Base-by-base conservation (phyloP, 2,113 vertebrate species). In the Nesoenas mayeri region DNA sequence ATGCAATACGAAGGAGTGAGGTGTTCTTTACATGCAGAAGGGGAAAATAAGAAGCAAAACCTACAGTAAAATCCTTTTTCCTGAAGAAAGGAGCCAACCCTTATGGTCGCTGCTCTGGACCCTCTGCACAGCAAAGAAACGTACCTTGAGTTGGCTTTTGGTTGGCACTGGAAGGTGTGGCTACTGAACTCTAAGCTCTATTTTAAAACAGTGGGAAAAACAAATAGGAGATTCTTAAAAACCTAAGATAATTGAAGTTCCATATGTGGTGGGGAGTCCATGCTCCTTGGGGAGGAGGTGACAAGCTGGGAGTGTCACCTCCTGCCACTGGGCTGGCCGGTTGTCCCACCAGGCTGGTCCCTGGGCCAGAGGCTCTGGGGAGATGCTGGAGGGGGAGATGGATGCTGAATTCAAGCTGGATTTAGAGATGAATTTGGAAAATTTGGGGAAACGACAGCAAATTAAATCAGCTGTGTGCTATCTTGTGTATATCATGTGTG, bases 221-320 rank as follows among this genome's bases (percentile, higher is more conserved):
- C 70, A 32, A 79, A 38, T 36, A 3, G 48, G 38, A 15, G 5
- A 36, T 67, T 61, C 47, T 72, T 73, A 58, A 90, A 69, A 93
- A 13, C 32, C 66, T 38, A 22, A 38, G 17, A 6, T 47, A 18
- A 28, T 16, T 28, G 78, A 21, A 81, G 71, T 57, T 36, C 34
- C 6, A 1, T 14, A 36, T 0, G 7, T 5, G 6, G 29, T 15
- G 57, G 22, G 70, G 34, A n/a, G 53, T 8, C 60, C 1, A 0
- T 34, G 72, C 24, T 57, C 9, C 47, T 26, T 0, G 2, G 16
- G 32, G 47, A 38, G 21, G 42, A 42, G n/a, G 58, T 18, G 6
- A 5, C 5, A 60, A n/a, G 54, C 25, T 57, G 31, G 25, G 11
- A 10, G 3, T 0, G 4, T 40, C 51, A 4, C 72, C 44, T n/a